Conservation (phyloP, 2,113 vertebrate species). For the Cheilinus undulatus region DNA sequence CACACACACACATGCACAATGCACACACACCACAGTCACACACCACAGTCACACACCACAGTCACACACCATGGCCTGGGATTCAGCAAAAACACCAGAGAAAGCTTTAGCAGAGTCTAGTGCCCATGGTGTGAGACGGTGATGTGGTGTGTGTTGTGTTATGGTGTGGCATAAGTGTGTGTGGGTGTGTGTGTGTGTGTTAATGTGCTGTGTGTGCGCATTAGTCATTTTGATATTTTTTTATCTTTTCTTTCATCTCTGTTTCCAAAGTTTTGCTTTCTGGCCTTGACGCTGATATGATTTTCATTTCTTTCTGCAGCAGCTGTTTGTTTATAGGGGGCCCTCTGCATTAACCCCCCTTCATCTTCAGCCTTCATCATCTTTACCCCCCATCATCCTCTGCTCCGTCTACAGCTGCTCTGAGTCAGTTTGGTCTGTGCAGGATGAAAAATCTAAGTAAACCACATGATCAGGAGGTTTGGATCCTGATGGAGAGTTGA, state of each 20-base stretch:
- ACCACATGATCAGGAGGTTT: too few relatives aligned
- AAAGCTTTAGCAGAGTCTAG: too few relatives aligned
- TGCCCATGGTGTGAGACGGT: too few relatives aligned
- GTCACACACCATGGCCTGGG: too few relatives aligned
- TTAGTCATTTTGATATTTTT: constrained; percentile 29
- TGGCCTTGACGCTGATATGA: constrained; percentile 59
- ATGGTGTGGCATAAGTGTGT: too few relatives aligned
- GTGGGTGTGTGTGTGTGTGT: too few relatives aligned
- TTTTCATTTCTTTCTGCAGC: constrained; percentile 56
- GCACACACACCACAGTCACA: too few relatives aligned
- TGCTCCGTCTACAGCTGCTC: constrained; percentile 10
- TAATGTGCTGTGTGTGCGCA: not conserved
- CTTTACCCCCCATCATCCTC: not conserved
- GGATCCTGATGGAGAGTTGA: too few relatives aligned
- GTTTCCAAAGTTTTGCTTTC: constrained; percentile 41
- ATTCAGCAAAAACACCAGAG: too few relatives aligned
- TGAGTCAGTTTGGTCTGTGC: not conserved
- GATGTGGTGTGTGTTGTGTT: too few relatives aligned
- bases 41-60: too few relatives aligned
- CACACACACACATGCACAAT: too few relatives aligned
- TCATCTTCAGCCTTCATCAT: not conserved
- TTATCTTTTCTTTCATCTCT: constrained; percentile 38
- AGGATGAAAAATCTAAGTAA: not conserved
- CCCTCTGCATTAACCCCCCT: not conserved
- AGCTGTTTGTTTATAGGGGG: constrained; percentile 64